These are phyloP conservation scores for chimpanzee (Pan troglodytes) DNA, from an alignment of 2,113 vertebrate species.

Conservation along the genomic window NHGRI_mPanTro3-v2.1_pri NC_072417.2:32959501-32960000, in stretches of 20 bases:
- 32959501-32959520: not conserved
- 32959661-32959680: not conserved
- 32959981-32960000: no score
- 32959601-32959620: not conserved
- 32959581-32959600: not conserved
- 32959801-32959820: not conserved
- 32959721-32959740: not conserved
- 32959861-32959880: no score
- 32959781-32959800: not conserved
- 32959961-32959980: no score
- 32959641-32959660: not conserved
- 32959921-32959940: no score
- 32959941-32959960: no score
- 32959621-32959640: not conserved
- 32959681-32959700: not conserved
- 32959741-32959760: not conserved
- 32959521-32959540: not conserved
- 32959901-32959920: no score
- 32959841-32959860: not conserved
- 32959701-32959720: not conserved
- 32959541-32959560: no score
- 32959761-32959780: no score
- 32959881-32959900: no score
- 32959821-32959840: not conserved
- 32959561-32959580: not conserved